Evolutionary conservation across 2,113 vertebrate species (phyloP).

Genomic region (Pseudonaja textilis): DNA sequence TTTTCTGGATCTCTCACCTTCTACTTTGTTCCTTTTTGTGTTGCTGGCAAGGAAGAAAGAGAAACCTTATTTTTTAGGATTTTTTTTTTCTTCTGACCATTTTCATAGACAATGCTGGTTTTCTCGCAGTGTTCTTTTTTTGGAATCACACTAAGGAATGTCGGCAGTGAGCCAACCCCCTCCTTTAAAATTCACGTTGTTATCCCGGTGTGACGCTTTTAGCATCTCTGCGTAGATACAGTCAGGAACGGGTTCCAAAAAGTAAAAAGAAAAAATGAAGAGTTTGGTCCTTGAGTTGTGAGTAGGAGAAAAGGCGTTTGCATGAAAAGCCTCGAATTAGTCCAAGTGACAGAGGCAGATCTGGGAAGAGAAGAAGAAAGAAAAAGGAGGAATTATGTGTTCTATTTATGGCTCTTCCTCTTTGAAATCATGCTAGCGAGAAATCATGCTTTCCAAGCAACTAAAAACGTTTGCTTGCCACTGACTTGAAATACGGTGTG

Average conservation of each 20-base stretch:
- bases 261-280: rapidly evolving
- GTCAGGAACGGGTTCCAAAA: neutral
- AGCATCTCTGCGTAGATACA: neutral
- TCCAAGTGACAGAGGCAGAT: neutral
- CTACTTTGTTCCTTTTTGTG: neutral
- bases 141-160: neutral
- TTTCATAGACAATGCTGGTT: neutral
- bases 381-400: neutral
- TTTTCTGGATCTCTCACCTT: neutral
- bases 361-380: neutral
- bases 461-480: neutral
- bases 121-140: neutral
- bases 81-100: neutral
- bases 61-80: too few species aligned
- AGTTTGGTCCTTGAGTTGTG: neutral
- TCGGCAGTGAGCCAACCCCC: neutral
- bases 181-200: neutral
- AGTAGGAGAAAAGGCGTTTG: neutral
- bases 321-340: neutral
- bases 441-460: neutral
- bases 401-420: neutral
- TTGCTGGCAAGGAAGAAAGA: neutral
- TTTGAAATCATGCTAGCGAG: neutral
- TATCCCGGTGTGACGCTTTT: neutral
- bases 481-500: neutral